Conservation (phyloP, 2,888 invertebrate species). For the Lepidocyrtinus sp. region DNA sequence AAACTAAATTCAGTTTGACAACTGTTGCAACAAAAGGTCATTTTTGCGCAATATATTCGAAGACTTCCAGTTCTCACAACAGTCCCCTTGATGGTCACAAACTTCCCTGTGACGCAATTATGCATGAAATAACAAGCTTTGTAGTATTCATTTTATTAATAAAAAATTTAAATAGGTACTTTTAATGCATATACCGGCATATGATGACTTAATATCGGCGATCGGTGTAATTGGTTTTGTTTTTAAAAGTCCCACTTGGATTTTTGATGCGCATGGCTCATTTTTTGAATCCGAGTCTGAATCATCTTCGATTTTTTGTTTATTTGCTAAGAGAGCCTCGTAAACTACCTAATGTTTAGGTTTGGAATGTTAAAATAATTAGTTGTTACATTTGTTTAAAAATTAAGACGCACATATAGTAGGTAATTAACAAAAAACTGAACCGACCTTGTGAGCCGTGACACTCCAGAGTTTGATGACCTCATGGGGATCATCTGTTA, state of each 20-base stretch:
- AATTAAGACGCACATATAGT: not conserved
- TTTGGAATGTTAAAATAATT: too few relatives aligned
- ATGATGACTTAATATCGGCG: slow-evolving; percentile 54
- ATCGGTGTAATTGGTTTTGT: slow-evolving; percentile 49
- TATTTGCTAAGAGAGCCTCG: slow-evolving; percentile 2
- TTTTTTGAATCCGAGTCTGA: too few relatives aligned
- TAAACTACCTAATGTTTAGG: slow-evolving; percentile 13
- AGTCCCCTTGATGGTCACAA: slow-evolving; percentile 63
- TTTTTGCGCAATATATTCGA: slow-evolving; percentile 41
- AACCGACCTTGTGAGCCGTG: slow-evolving; percentile 60
- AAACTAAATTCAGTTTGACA: slow-evolving; percentile 48
- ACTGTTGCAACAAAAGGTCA: slow-evolving; percentile 57
- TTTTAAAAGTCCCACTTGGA: slow-evolving; percentile 60
- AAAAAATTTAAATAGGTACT: slow-evolving; percentile 15
- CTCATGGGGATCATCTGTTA: slow-evolving; percentile 49
- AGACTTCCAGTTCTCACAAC: slow-evolving; percentile 59
- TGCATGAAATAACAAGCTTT: too few relatives aligned
- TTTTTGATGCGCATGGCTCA: slow-evolving; percentile 16
- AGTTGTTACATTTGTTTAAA: too few relatives aligned
- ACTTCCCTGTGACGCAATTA: slow-evolving; percentile 64
- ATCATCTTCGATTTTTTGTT: slow-evolving; percentile 11
- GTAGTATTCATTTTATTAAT: too few relatives aligned
- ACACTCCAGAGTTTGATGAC: slow-evolving; percentile 62
- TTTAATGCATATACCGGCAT: too few relatives aligned
- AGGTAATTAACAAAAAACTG: not conserved